These are phyloP conservation scores for Genyomyrus donnyi DNA, from an alignment of 2,113 vertebrate species.

Conservation along the genomic window DNA sequence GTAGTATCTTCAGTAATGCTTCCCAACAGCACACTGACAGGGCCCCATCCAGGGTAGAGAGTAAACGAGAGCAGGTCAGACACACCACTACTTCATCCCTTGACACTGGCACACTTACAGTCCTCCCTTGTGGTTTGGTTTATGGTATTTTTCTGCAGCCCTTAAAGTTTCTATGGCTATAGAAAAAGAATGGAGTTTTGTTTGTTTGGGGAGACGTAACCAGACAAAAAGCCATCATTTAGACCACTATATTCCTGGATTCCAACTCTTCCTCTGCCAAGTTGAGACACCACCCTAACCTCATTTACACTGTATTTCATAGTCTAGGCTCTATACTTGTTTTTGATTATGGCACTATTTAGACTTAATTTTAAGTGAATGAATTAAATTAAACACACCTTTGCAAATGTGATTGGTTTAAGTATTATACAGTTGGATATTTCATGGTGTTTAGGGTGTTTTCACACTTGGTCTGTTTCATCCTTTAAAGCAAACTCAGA, in stretches of 20 bases:
- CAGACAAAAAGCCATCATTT: neutral
- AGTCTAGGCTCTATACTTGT: neutral
- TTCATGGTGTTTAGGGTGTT: neutral
- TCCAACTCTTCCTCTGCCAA: neutral
- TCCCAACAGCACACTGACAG: neutral
- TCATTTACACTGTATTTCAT: neutral
- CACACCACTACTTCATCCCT: neutral
- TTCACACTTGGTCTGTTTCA: no score
- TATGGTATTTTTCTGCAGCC: neutral
- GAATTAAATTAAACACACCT: neutral
- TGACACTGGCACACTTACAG: neutral
- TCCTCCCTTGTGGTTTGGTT: neutral
- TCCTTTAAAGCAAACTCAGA: no score
- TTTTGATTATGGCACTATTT: neutral
- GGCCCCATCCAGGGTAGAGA: neutral
- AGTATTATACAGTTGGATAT: neutral
- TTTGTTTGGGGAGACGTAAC: neutral
- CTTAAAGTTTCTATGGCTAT: conserved; percentile 14
- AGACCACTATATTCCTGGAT: neutral
- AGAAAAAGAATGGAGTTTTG: conserved; percentile 2
- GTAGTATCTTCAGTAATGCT: neutral
- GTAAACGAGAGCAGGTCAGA: neutral
- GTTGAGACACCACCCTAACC: neutral
- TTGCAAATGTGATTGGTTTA: neutral
- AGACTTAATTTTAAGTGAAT: neutral